A percentile compares a stretch with the other conserved stretches of the same genome.
These are phyloP conservation scores for Uria lomvia DNA, from an alignment of 2,113 vertebrate species.

Conservation along the genomic window DNA sequence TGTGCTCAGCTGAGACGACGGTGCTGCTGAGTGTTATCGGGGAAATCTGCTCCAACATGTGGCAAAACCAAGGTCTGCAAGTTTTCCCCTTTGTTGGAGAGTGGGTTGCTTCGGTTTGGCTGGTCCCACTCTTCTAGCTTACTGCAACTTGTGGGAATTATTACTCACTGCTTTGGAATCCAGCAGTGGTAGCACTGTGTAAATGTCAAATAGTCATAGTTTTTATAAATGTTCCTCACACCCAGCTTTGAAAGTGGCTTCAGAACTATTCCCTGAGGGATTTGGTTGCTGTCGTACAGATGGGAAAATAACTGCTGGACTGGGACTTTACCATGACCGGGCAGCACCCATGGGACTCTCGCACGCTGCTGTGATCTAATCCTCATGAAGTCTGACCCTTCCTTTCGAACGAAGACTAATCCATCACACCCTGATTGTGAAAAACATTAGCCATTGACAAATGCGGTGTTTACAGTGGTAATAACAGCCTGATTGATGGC, in stretches of 20 bases:
- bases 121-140: not conserved
- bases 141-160: not conserved
- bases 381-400: not conserved
- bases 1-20: fast-evolving
- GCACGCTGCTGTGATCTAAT: not conserved
- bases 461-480: not conserved
- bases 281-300: not conserved
- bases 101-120: not conserved
- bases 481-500: not conserved
- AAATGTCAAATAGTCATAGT: not conserved
- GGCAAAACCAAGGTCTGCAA: not conserved
- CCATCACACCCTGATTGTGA: not conserved
- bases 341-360: not conserved
- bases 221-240: not conserved
- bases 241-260: not conserved
- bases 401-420: not conserved
- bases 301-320: not conserved
- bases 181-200: not conserved
- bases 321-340: not conserved
- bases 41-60: fast-evolving
- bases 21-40: not conserved
- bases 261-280: not conserved
- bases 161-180: not conserved
- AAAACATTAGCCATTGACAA: not conserved
- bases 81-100: not conserved